Conservation (phyloP, 2,113 vertebrate species). For the Siniperca knerii region DNA sequence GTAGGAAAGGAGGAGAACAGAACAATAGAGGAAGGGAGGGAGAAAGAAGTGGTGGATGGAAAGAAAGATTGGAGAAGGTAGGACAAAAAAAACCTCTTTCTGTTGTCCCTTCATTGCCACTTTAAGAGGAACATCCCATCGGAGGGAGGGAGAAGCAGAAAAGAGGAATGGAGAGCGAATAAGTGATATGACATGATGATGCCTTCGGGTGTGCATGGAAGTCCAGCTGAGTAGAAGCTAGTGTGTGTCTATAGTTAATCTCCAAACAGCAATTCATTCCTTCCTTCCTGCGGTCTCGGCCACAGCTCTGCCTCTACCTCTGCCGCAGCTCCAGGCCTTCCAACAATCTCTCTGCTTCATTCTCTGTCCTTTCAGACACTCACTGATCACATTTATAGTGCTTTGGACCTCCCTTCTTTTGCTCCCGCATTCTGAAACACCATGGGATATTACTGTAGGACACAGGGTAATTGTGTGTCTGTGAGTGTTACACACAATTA, state of each 20-base stretch:
- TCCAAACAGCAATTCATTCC: slow-evolving; percentile 47
- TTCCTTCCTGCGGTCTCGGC: slow-evolving; percentile 21
- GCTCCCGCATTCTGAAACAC: slow-evolving; percentile 7
- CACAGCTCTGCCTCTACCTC: slow-evolving; percentile 29
- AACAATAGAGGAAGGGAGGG: background rate
- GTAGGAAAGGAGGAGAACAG: background rate
- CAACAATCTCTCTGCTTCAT: slow-evolving; percentile 32
- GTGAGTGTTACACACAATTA: background rate
- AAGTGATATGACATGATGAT: slow-evolving; percentile 42
- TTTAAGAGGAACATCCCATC: slow-evolving; percentile 20
- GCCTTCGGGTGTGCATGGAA: slow-evolving; percentile 33
- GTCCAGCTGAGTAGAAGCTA: slow-evolving; percentile 54
- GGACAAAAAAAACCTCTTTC: background rate
- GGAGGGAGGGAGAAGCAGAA: background rate
- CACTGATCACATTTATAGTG: slow-evolving; percentile 38
- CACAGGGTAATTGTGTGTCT: background rate
- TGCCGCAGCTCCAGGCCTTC: slow-evolving; percentile 46
- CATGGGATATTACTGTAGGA: slow-evolving; percentile 4
- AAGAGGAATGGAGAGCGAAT: slow-evolving; percentile 21
- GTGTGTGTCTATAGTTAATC: slow-evolving; percentile 38
- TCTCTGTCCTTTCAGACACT: slow-evolving; percentile 15
- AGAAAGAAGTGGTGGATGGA: background rate
- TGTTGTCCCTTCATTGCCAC: slow-evolving; percentile 21
- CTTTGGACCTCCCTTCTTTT: background rate
- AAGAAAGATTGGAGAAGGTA: background rate